Evolutionary conservation across 2,888 invertebrate species (phyloP), one percentile per base, ranked within the genome.

Genomic region (Mystacides longicornis): DNA sequence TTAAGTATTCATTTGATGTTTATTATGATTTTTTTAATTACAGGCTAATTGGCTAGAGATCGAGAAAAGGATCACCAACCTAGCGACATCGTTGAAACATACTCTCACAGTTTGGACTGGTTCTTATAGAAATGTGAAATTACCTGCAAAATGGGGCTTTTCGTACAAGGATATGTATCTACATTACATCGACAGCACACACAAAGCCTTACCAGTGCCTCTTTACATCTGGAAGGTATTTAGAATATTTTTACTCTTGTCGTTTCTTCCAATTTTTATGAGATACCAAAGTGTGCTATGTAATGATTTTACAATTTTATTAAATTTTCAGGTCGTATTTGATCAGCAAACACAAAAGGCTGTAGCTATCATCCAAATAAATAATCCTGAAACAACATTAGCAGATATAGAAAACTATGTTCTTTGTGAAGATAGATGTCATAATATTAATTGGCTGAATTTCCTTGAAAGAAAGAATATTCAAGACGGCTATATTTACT

Each of bases 211-310:
- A n/a, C 62, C 61, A n/a, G 58, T 62, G 11, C 62, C 62, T n/a
- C 52, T 61, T 4, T 62, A 60, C 33, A 53, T 62, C 18, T 62
- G 62, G 62, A 62, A 62, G 60, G 62, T 61, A n/a, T n/a, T n/a
- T n/a, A n/a, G n/a, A n/a, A n/a, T n/a, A n/a, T n/a, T n/a, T n/a
- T n/a, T 37, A 14, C 14, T 37, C 37, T 7, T 4, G 14, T 37
- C 3, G 14, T 37, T 37, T n/a, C 14, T 14, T 37, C 14, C 14
- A n/a, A 7, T 20, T 45, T 7, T 20, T 11, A 20, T 21, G 2
- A 43, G 43, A 18, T 45, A 19, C 3, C 14, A 45, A 20, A 19
- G n/a, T n/a, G n/a, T 45, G 14, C 20, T 19, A 7, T 7, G n/a
- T 7, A 19, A 19, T 45, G 20, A 19, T 20, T 19, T 45, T 11